Evolutionary conservation across 1,140 invertebrate genomes (phyloP), one percentile per base, ranked within the genome.

Genomic region (Tyrophagus putrescentiae): DNA sequence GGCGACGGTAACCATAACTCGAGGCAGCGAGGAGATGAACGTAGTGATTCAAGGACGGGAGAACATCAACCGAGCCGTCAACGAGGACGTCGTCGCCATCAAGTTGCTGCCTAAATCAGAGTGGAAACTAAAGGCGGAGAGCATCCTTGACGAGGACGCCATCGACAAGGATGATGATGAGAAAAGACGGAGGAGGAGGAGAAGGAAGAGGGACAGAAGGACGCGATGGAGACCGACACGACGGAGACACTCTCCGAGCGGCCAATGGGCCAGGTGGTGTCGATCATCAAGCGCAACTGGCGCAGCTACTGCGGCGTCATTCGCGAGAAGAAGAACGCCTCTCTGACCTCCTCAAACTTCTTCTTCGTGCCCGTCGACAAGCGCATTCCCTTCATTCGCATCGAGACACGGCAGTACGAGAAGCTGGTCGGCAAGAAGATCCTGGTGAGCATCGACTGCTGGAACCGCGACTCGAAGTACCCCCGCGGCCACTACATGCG

Each of bases 281-380:
- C 90, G 18, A 94, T 99, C 63, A 87, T 98, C 45, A 81, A 85
- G 62, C 78, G 95, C 64, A 98, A 97, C 70, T 98, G 93, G 92
- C 75, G 91, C 31, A 88, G 91, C 65, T 94, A 92, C 72, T 98
- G 94, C 77, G 95, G 95, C 29, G 92, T 97, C 66, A 72, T 98
- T 50, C 80, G 11, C 73, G 90, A 16, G 82, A 84, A 75, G 81
- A 82, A 45, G 36, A 44, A 42, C 0, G 3, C 11, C 33, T 54
- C 39, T 0, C 5, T 18, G 23, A 39, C 44, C 29, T 42, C n/a
- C 6, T 41, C 61, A 5, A 77, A 80, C 45, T 88, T 93, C 70
- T 72, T 95, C 2, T 95, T 96, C 74, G 78, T 90, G 9, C 89
- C 90, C 27, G 84, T 88, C 13, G 91, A 96, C 69, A 79, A 82